Evolutionary conservation across 2,113 vertebrate species (phyloP), one percentile per base, ranked within the genome.

Genomic region (Lepisosteus oculatus): DNA sequence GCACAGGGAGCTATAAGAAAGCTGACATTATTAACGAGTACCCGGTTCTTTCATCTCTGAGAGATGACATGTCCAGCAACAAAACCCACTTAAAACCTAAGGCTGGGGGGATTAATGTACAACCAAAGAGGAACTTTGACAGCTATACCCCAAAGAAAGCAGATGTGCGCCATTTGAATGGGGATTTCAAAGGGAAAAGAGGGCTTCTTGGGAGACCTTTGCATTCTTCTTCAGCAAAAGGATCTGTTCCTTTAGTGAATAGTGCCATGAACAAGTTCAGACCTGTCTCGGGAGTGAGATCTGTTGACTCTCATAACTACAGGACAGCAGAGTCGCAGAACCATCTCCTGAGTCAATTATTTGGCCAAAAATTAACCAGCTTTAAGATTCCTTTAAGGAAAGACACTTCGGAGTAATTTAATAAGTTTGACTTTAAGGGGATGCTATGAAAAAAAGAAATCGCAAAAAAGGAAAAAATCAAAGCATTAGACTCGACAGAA

Each of bases 381-480:
- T 99, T 99, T 92, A 99, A 98, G 89, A 99, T 99, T 90, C 97
- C 97, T 87, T 86, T 99, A 72, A 95, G 95, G 79, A 97, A 96
- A 87, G 96, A 96, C 84, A 86, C 92, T 79, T 93, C 94, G 14
- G 95, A 97, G 84, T 95, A 93, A 89, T 89, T 92, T 84, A 91
- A 89, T 88, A 89, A 76, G 88, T 74, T 65, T 62, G 77, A 76
- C 61, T 55, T 6, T 4, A 54, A 68, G 69, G 73, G 79, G 47
- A 65, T 82, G 84, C 85, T 88, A 88, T 89, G 84, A 88, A 82
- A 86, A 83, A 86, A 45, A 64, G 78, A 84, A 83, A 79, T 73
- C 81, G 81, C 79, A 83, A 77, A 86, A 85, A 76, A 57, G 67
- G 75, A 85, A 84, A 84, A 82, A 84, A 85, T 86, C 82, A 87